Base-by-base conservation (phyloP, 2,888 invertebrate genomes). In the Arrhopalites spinosus region DNA sequence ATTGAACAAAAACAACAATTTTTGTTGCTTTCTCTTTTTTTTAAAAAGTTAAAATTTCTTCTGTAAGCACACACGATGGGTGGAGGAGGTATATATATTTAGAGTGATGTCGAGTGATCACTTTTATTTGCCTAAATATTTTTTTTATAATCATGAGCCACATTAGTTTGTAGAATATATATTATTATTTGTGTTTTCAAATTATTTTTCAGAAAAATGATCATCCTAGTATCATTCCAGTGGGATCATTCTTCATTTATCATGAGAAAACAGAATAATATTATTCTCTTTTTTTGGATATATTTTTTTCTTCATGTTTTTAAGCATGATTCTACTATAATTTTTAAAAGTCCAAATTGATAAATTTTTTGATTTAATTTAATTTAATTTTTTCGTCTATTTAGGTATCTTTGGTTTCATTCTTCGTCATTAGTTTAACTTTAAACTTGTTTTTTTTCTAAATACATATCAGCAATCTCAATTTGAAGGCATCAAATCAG, bases 401-500 rank as follows among this genome's bases (percentile, higher is more conserved):
- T 36, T 36, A 36, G 23, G 5, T 64, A 29, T 66, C 66, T 36
- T 36, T 43, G n/a, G n/a, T 66, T 36, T 29, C 17, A 29, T 64
- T 64, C 30, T 64, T 29, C 5, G 3, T 53, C 53, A 23, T 8
- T 5, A 56, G 3, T 23, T 8, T 15, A n/a, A 56, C 23, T 64
- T 30, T 29, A 25, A n/a, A n/a, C n/a, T n/a, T n/a, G 7, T 64
- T 30, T 8, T 2, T 15, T 5, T 15, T 63, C 63, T 25, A 64
- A 64, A 36, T 36, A 36, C 5, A n/a, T n/a, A 36, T 36, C 36
- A 30, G 29, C 25, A 64, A 64, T 64, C 64, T 64, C 64, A 64
- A 30, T 70, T 69, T 43, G 30, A 71, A 71, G 71, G 71, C 71
- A 71, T 56, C 71, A 71, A 36, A 71, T 36, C 71, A 71, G 71